A percentile compares a stretch with the other conserved stretches of the same genome.
These are phyloP conservation scores for Pterocles burchelli DNA, from an alignment of 2,113 vertebrate genomes.

Conservation along the genomic window DNA sequence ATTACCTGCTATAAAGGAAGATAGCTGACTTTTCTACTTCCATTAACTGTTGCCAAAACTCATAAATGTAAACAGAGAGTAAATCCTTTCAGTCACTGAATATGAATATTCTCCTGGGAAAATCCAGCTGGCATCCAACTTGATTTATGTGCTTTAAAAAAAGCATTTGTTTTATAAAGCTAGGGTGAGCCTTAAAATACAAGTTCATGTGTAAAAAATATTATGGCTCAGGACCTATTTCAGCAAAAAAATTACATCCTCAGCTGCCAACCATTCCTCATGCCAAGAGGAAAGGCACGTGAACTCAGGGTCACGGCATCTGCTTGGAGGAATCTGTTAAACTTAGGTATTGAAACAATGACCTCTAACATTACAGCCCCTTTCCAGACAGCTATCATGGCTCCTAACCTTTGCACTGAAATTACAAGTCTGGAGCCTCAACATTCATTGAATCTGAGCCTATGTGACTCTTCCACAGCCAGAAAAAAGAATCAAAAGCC, in stretches of 20 bases:
- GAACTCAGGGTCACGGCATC: background rate
- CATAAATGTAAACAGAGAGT: conserved; percentile 58
- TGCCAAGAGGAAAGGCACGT: background rate
- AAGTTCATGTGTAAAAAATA: conserved; percentile 35
- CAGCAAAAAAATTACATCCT: background rate
- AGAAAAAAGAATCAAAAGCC: background rate
- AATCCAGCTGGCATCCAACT: conserved; percentile 2
- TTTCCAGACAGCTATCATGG: background rate
- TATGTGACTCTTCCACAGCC: background rate
- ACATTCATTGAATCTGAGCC: background rate
- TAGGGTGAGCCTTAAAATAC: conserved; percentile 15
- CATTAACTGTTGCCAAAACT: conserved; percentile 42
- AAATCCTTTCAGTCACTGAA: conserved; percentile 18
- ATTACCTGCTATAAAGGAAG: conserved; percentile 54
- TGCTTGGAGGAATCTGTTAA: background rate
- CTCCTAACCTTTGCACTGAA: background rate
- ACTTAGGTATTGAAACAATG: background rate
- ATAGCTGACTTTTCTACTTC: conserved; percentile 49
- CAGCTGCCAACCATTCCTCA: background rate
- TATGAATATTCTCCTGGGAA: conserved; percentile 40
- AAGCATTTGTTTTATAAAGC: conserved; percentile 29
- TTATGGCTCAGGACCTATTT: background rate
- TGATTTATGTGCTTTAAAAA: conserved; percentile 35
- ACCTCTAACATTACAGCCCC: background rate
- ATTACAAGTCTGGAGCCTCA: background rate